Evolutionary conservation across 1,140 invertebrate genomes (phyloP), one percentile per base, ranked within the genome.

Genomic region (Dolichoris vasculosae): DNA sequence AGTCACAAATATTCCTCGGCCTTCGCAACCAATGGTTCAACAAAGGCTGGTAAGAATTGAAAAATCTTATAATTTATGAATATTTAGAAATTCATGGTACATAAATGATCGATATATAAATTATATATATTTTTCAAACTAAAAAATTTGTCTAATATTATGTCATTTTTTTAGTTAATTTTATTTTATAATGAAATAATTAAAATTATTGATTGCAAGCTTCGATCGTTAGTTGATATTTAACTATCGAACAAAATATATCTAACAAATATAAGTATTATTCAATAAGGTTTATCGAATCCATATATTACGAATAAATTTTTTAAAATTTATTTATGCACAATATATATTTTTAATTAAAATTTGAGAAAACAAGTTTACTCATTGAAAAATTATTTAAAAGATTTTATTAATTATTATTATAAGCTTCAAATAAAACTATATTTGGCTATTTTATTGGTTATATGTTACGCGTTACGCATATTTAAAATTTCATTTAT

Each of bases 31-130:
- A 48, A 88, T 94, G 59, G 76, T 73, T 46, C 93, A 93, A 87
- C 93, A 94, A 81, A 91, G 94, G 84, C 88, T 94, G 88, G 92
- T 94, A 87, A 89, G 87, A 84, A 76, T 59, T 55, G 4, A 30
- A 71, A 38, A 35, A 35, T 7, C 1, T 40, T 59, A 48, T 51
- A 59, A 59, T 38, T 78, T 59, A 30, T 63, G 26, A 35, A 73
- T 73, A n/a, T 43, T 73, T n/a, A 9, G 40, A 38, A n/a, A 15
- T 40, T 23, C 7, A 40, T 23, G n/a, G 26, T 43, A 8, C 13
- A 59, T 23, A 23, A 73, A 73, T 43, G 8, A 40, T 73, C n/a
- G n/a, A n/a, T 38, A 38, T 69, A 23, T 30, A 15, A 17, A 73
- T 9, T 2, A 11, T 43, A 23, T 43, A 43, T n/a, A 73, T 43